Percentiles rank a stretch among this genome's conserved stretches.
These are phyloP conservation scores for Stigmatopora nigra DNA, from an alignment of 2,113 vertebrate species.

Conservation along the genomic window DNA sequence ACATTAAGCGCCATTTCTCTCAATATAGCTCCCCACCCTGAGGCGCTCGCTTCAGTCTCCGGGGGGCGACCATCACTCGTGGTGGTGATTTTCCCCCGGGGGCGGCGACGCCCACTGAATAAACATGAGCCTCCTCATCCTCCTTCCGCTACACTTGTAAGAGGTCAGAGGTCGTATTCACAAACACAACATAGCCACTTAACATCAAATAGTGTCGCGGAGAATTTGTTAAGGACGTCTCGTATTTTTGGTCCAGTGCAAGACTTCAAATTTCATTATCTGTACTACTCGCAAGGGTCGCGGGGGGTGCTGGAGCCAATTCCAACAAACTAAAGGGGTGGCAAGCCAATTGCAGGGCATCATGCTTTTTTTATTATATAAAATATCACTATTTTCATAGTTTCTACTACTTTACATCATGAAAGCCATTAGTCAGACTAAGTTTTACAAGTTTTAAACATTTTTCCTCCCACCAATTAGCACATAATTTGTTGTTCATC, in stretches of 20 bases:
- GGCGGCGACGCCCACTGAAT: constrained; percentile 59
- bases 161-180: constrained; percentile 61
- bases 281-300: too few relatives aligned
- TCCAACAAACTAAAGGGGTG: too few relatives aligned
- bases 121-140: constrained; percentile 62
- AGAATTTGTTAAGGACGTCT: not conserved
- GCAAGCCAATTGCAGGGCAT: too few relatives aligned
- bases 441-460: constrained; percentile 45
- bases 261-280: not conserved
- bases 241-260: not conserved
- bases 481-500: constrained; percentile 70
- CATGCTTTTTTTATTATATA: not conserved
- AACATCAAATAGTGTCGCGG: constrained; percentile 45
- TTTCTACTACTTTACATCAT: not conserved
- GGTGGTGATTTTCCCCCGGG: constrained; percentile 63
- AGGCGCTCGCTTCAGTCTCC: constrained; percentile 53
- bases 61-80: constrained; percentile 56
- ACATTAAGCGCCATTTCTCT: constrained; percentile 51
- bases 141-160: constrained; percentile 63
- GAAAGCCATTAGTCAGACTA: constrained; percentile 9
- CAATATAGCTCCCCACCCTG: constrained; percentile 62
- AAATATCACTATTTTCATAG: not conserved
- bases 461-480: constrained; percentile 75
- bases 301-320: too few relatives aligned
- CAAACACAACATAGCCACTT: constrained; percentile 59